Evolutionary conservation across 2,113 vertebrate species (phyloP), one percentile per base, ranked within the genome.

Genomic region (Microtus montanus): DNA sequence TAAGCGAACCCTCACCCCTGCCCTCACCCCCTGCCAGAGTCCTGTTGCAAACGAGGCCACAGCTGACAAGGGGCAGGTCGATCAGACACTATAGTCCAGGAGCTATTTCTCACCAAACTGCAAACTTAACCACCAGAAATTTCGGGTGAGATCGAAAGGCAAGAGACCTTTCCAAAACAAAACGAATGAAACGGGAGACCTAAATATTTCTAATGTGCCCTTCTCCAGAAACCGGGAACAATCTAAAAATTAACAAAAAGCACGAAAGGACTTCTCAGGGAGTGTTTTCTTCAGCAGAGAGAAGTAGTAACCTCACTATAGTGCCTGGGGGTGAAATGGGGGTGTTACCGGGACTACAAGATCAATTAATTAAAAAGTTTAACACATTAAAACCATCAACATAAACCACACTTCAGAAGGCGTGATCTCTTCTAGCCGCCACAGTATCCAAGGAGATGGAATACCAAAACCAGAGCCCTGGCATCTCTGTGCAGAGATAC

Each of bases 41-140:
- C 91, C 92, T 10, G 88, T 11, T 4, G 89, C 92, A 41, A 89
- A 82, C 4, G 90, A 83, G 61, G 54, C 47, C 1, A 15, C 4
- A 33, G 91, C 94, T 86, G 95, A 95, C 95, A 35, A 85, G 54
- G 63, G 26, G 78, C 41, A 38, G 74, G 86, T 92, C 89, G 66
- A 8, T 92, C 74, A 7, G 70, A 74, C 5, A 17, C 24, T 73
- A 22, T 22, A 22, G 58, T 71, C 82, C 68, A 26, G 73, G 58
- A 68, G 24, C 68, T 74, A 22, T 33, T 0, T 44, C 17, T 80
- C 3, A 2, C 30, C 91, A 10, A 78, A 30, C 88, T 26, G 19
- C 94, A 78, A 94, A 96, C 96, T 96, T 96, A 94, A 97, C 80
- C 66, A 2, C 49, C 58, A 71, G 71, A 96, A 97, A 97, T 95